Evolutionary conservation across 2,113 vertebrate species (phyloP).

Genomic region (Ciconia maguari): DNA sequence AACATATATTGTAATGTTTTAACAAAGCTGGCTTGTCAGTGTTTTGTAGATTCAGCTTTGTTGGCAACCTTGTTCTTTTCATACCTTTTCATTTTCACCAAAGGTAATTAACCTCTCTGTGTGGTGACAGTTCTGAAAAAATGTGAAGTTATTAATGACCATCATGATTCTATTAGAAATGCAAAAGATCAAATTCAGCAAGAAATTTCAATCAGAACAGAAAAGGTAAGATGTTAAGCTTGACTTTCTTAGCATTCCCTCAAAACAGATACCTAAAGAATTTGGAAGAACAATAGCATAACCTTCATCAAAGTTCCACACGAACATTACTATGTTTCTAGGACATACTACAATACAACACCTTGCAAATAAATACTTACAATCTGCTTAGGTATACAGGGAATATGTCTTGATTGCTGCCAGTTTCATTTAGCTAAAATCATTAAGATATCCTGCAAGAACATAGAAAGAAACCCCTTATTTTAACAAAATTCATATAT

Average conservation of each 20-base stretch:
- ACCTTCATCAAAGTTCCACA: neutral
- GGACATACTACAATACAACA: neutral
- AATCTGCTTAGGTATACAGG: neutral
- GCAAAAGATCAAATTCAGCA: constrained; percentile 28
- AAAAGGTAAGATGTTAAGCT: neutral
- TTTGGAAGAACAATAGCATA: constrained; percentile 5
- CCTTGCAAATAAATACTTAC: neutral
- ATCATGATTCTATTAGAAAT: constrained; percentile 35
- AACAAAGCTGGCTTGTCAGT: neutral
- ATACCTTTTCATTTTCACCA: constrained; percentile 27
- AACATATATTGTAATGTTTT: neutral
- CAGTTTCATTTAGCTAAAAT: neutral
- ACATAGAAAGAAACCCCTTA: neutral
- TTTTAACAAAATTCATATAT: neutral
- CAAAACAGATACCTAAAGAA: neutral
- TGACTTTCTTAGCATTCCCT: neutral
- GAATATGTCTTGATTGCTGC: neutral
- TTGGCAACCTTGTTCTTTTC: constrained; percentile 5
- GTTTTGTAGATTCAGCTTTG: constrained; percentile 29
- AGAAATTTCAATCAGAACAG: constrained; percentile 33
- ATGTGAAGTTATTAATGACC: constrained; percentile 32
- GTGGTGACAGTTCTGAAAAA: constrained; percentile 38
- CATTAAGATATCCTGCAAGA: neutral
- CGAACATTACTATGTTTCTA: neutral
- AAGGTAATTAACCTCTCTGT: constrained; percentile 46